These are phyloP conservation scores for Coecobrya sp. DNA, from an alignment of 2,888 invertebrate species.

Conservation along the genomic window DNA sequence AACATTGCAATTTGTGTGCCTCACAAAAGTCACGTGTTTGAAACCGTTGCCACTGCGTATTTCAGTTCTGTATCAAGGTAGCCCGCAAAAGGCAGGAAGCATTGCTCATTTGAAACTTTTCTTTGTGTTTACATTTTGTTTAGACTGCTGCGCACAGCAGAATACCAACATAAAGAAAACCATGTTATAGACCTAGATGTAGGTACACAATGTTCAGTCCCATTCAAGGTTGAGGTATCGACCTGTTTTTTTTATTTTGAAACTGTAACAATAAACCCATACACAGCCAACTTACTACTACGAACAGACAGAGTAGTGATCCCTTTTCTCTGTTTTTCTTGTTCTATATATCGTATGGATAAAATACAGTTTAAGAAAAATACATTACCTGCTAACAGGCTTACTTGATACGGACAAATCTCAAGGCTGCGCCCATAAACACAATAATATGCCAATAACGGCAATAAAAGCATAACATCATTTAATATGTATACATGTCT, in stretches of 20 bases:
- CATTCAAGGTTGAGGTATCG: constrained; percentile 67
- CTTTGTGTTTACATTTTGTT: neutral
- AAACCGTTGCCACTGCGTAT: constrained; percentile 1
- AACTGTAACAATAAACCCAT: neutral
- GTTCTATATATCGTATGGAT: neutral
- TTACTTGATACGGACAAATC: neutral
- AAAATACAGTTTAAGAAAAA: neutral
- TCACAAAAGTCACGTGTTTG: constrained; percentile 43
- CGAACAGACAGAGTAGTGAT: no score
- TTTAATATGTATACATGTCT: neutral
- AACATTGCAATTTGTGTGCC: constrained; percentile 12
- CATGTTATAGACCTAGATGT: neutral
- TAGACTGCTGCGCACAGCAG: neutral
- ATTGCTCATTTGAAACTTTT: neutral
- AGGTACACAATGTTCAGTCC: neutral
- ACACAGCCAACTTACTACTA: no score
- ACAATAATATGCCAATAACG: constrained; percentile 7
- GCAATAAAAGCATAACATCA: constrained; percentile 54
- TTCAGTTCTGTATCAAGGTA: neutral
- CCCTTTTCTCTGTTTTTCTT: no score
- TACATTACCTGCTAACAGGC: neutral
- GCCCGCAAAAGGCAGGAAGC: no score
- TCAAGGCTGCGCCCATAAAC: constrained; percentile 61
- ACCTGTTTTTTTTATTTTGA: constrained; percentile 59
- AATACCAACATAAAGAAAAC: neutral